phyloP scores from a whole-genome alignment of 1,140 invertebrate genomes.

The Procambarus clarkii region DNA sequence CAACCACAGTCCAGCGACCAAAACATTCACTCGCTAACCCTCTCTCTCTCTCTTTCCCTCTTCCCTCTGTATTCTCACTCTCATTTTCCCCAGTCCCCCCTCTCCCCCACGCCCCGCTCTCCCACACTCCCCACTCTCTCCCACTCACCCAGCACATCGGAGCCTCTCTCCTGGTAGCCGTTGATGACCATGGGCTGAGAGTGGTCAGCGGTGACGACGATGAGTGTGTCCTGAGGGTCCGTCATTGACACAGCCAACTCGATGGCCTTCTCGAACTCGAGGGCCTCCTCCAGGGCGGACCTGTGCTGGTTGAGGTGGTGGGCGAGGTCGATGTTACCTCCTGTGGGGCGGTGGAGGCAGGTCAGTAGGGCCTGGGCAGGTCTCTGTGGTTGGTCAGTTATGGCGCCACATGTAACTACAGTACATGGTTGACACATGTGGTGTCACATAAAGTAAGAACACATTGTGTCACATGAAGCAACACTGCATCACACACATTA shows the following conservation, averaged over 20 bases:
- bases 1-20: too few species aligned
- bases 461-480: too few species aligned
- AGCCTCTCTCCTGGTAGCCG: slow-evolving; percentile 83
- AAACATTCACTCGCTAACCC: too few species aligned
- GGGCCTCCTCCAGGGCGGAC: slow-evolving; percentile 75
- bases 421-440: too few species aligned
- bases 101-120: too few species aligned
- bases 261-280: slow-evolving; percentile 80
- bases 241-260: slow-evolving; percentile 77
- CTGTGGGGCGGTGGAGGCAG: neutral
- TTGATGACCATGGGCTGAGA: slow-evolving; percentile 86
- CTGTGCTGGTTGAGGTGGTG: slow-evolving; percentile 66
- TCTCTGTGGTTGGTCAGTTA: too few species aligned
- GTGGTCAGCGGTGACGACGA: slow-evolving; percentile 89
- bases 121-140: neutral
- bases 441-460: too few species aligned
- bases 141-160: slow-evolving; percentile 54
- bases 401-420: too few species aligned
- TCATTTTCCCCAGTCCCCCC: neutral
- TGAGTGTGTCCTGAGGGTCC: slow-evolving; percentile 80
- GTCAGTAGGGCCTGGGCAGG: too few species aligned
- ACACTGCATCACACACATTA: too few species aligned
- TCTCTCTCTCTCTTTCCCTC: too few species aligned
- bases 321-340: slow-evolving; percentile 64
- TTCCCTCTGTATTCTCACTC: neutral